Evolutionary conservation across 2,888 invertebrate species (phyloP).

Genomic region (Xylocampa areola): DNA sequence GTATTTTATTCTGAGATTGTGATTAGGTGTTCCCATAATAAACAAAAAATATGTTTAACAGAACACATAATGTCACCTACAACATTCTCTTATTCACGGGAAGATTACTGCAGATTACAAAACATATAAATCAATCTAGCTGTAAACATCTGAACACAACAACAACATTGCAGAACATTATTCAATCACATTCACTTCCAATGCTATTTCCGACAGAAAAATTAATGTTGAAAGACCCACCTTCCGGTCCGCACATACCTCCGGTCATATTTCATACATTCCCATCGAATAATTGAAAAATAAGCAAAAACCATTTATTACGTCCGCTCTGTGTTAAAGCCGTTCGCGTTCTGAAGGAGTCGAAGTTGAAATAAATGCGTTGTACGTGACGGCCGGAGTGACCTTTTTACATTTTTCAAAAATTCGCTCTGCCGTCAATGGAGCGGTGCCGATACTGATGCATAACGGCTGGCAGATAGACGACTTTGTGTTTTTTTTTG

Average conservation of each 20-base stretch:
- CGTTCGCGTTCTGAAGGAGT: constrained; percentile 69
- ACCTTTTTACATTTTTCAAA: constrained; percentile 89
- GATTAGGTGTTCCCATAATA: too few relatives aligned
- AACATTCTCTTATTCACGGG: too few relatives aligned
- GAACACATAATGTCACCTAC: too few relatives aligned
- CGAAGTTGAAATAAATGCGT: constrained; percentile 84
- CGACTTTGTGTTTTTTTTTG: constrained; percentile 49
- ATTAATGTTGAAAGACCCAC: constrained; percentile 38
- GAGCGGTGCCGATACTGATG: constrained; percentile 57
- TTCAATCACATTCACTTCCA: constrained; percentile 32
- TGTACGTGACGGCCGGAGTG: constrained; percentile 82
- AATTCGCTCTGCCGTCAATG: constrained; percentile 85
- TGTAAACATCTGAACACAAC: constrained; percentile 3
- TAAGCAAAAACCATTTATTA: constrained; percentile 74
- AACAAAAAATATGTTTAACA: too few relatives aligned
- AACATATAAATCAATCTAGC: neutral
- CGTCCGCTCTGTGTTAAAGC: constrained; percentile 63
- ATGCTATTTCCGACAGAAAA: constrained; percentile 32
- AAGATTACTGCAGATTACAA: too few relatives aligned
- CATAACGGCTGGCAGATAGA: constrained; percentile 67
- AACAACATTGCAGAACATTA: constrained; percentile 27
- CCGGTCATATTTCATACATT: constrained; percentile 57
- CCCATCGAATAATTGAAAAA: constrained; percentile 70
- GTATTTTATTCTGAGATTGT: too few relatives aligned
- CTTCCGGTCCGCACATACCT: constrained; percentile 30